Conservation (phyloP, 1,140 invertebrate genomes). For the Macrotrachela quadricornifera region DNA sequence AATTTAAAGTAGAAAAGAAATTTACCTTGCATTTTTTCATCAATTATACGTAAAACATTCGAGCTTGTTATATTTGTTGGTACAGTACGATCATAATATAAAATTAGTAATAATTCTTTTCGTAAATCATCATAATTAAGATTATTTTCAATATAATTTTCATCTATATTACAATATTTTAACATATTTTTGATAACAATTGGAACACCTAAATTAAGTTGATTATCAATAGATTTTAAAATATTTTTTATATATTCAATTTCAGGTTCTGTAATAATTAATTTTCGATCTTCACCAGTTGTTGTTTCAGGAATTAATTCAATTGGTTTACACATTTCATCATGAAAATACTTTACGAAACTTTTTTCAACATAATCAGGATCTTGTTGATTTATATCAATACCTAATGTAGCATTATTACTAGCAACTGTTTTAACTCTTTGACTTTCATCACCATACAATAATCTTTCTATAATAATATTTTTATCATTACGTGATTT, state of each 20-base stretch:
- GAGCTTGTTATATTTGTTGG: neutral
- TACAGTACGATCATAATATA: neutral
- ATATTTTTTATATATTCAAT: neutral
- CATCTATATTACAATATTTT: neutral
- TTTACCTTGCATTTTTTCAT: conserved; percentile 2
- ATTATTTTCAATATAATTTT: conserved; percentile 1
- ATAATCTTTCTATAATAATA: neutral
- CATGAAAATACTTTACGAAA: conserved; percentile 1
- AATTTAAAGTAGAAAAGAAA: neutral
- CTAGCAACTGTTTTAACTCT: neutral
- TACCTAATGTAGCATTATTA: neutral
- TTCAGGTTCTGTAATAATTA: neutral
- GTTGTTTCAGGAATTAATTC: neutral
- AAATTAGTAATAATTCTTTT: neutral
- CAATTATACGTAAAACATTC: neutral
- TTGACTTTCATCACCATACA: conserved; percentile 1
- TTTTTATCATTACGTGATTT: neutral
- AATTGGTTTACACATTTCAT: neutral
- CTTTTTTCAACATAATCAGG: conserved; percentile 3
- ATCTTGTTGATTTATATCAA: neutral
- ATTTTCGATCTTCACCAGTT: neutral
- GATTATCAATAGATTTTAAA: neutral
- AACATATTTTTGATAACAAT: neutral
- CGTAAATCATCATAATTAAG: conserved; percentile 3
- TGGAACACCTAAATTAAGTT: neutral